Conservation (phyloP, 2,888 invertebrate species). For the Apantesis nais region DNA sequence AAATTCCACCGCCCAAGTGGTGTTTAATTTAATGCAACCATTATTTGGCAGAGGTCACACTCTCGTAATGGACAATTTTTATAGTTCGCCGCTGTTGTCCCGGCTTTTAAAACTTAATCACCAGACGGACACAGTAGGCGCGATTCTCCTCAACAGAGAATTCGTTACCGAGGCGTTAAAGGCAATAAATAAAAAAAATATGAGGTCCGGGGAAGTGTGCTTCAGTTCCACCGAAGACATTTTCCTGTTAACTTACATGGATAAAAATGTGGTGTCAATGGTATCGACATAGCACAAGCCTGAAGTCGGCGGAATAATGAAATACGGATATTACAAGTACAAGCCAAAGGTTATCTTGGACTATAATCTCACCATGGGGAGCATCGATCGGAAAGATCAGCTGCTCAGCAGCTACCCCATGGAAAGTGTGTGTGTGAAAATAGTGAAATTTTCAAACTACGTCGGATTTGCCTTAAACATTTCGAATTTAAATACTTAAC, state of each 20-base stretch:
- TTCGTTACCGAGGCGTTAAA: constrained; percentile 40
- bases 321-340: constrained; percentile 17
- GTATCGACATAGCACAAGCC: constrained; percentile 6
- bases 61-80: constrained; percentile 47
- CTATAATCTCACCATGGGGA: constrained; percentile 28
- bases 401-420: not conserved
- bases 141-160: constrained; percentile 39
- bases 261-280: not conserved
- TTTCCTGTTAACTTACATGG: too few species aligned
- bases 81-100: constrained; percentile 41
- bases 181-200: constrained; percentile 25
- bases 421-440: not conserved
- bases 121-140: constrained; percentile 39
- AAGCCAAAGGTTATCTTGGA: constrained; percentile 27
- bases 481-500: too few species aligned
- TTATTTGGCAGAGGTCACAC: constrained; percentile 40
- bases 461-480: too few species aligned
- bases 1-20: constrained; percentile 39
- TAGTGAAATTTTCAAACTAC: too few species aligned
- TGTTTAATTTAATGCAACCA: constrained; percentile 30
- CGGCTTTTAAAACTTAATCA: constrained; percentile 31
- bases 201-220: constrained; percentile 33
- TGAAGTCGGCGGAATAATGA: constrained; percentile 15
- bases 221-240: constrained; percentile 18
- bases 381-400: constrained; percentile 12